Evolutionary conservation across 2,113 vertebrate species (phyloP), one percentile per base, ranked within the genome.

Genomic region (Motacilla alba): DNA sequence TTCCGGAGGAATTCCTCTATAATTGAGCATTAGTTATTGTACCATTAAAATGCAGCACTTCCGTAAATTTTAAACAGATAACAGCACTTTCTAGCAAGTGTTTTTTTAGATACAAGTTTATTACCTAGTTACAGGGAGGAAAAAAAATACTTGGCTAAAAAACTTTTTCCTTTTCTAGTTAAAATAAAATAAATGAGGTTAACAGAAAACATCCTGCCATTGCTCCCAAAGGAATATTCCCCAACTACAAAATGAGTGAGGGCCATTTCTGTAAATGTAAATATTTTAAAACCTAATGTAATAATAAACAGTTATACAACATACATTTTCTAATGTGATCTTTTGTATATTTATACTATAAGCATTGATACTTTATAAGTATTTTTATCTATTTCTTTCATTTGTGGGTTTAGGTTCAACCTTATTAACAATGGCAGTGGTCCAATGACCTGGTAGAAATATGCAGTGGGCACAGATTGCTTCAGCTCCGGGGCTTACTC

Each of bases 51-150:
- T 92, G 83, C 94, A 97, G 68, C 21, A 75, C 96, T 98, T 98
- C 98, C 95, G 87, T 96, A 98, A 97, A 95, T 97, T 97, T 96
- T 94, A 96, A 96, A 97, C 88, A 97, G 97, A 98, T 97, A 98
- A 96, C 90, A 91, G 94, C 92, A 97, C 92, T 98, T 98, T 98
- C 96, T 98, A 97, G 96, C 95, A 98, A 97, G 94, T 97, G 96
- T 82, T 91, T 97, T 97, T 94, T 96, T 97, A 93, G 96, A 97
- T 98, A 96, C 62, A 96, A 96, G 66, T 97, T 98, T 97, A 98
- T 97, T 97, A 96, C 90, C 96, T 93, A 97, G 66, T 86, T 93
- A 93, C 93, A 72, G 20, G 44, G 66, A 64, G 44, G 10, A 13
- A 47, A 74, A 90, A 55, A 87, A 88, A 95, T 93, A 90, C 56